Base-by-base conservation (phyloP, 2,888 invertebrate genomes). In the Schrankia costaestrigalis region DNA sequence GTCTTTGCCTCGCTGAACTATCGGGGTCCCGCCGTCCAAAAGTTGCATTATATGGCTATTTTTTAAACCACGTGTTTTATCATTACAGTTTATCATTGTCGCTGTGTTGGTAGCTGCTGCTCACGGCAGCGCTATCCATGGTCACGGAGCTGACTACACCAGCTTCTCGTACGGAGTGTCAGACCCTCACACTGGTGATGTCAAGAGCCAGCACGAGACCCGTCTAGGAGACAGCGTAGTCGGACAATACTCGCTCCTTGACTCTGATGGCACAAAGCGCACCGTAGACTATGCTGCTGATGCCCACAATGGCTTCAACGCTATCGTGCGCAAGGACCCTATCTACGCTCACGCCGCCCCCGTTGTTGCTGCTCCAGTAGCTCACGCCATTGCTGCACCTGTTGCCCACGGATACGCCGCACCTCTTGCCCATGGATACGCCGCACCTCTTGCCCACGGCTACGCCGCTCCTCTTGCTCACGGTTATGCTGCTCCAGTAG, bases 221-320 rank as follows among this genome's bases (percentile, higher is more conserved):
- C 90, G 92, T 41, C 78, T 84, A 46, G 92, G 92, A n/a, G 91
- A 91, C 74, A 88, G 87, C 52, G 92, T 92, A 25, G 89, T 90
- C 46, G 86, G 86, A 42, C 86, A 85, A 49, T 85, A 85, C 78
- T 85, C 84, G 3, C 77, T 85, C 35, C 65, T 91, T 78, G 70
- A 90, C 52, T 89, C 91, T 13, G 91, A 92, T 62, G 91, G 91
- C 54, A 90, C 89, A 34, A 89, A 89, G 66, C 90, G 91, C 48
- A 91, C 89, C 15, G 91, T 92, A 0, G 91, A 92, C 71, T 90
- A 90, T 73, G 83, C 86, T 39, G 89, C 89, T 46, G 88, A 89
- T 45, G 80, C 83, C 13, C 73, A 89, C 62, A 80, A 85, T 46
- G 90, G 90, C 43, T 90, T 90, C 79, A 90, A 90, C 77, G 90